A percentile compares a stretch with the other conserved stretches of the same genome.
These are phyloP conservation scores for Coelopa frigida DNA, from an alignment of 1,140 invertebrate genomes.

Conservation along the genomic window DNA sequence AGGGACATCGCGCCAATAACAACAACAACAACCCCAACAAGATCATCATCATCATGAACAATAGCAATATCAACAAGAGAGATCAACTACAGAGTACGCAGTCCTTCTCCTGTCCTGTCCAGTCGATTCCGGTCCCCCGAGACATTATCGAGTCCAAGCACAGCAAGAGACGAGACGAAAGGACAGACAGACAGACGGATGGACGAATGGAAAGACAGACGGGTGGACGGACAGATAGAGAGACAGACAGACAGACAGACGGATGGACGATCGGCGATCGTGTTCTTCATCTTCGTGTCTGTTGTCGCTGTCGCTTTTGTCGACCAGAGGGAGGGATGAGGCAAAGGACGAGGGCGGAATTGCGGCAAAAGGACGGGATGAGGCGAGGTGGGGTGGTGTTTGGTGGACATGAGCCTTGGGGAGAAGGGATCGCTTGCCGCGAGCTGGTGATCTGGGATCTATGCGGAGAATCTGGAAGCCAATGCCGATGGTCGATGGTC, in stretches of 20 bases:
- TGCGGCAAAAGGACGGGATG: neutral
- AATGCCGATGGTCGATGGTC: conserved; percentile 4
- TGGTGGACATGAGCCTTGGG: neutral
- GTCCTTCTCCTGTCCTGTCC: too few relatives aligned
- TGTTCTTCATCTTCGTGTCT: too few relatives aligned
- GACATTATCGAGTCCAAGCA: conserved; percentile 23
- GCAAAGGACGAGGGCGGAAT: neutral
- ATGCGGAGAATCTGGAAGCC: neutral
- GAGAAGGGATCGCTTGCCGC: neutral
- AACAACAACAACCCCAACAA: neutral
- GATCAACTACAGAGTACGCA: neutral
- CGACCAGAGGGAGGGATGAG: neutral
- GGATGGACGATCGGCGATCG: too few relatives aligned
- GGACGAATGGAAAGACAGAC: too few relatives aligned
- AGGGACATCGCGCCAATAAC: neutral
- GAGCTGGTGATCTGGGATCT: neutral
- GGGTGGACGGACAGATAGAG: too few relatives aligned
- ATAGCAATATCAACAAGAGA: neutral
- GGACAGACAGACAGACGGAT: too few relatives aligned
- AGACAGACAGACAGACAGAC: too few relatives aligned
- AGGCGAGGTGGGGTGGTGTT: neutral
- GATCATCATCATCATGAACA: neutral
- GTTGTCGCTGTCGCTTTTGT: neutral
- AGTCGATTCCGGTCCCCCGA: neutral
- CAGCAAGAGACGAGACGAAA: conserved; percentile 2